These are phyloP conservation scores for Danaus melanippus DNA, from an alignment of 1,140 invertebrate species.

Conservation along the genomic window DNA sequence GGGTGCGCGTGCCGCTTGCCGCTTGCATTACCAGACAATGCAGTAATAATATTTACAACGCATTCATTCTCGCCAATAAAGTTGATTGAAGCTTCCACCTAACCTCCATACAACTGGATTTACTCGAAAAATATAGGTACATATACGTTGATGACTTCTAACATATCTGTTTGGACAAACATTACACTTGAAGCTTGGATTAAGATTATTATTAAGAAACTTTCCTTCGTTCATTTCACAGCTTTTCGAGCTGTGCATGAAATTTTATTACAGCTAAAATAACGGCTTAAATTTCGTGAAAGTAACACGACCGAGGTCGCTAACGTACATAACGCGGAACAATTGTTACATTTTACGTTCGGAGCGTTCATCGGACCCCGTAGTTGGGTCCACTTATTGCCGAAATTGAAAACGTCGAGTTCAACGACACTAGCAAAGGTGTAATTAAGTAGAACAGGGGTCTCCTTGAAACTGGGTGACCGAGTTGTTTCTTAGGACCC, in stretches of 20 bases:
- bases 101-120: no score
- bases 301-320: slow-evolving; percentile 1
- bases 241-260: not conserved
- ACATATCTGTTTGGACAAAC: no score
- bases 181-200: no score
- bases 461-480: slow-evolving; percentile 55
- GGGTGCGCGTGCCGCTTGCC: slow-evolving; percentile 51
- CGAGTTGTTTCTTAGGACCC: slow-evolving; percentile 52
- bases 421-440: slow-evolving; percentile 60
- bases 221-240: not conserved
- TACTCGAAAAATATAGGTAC: no score
- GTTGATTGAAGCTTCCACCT: slow-evolving; percentile 14
- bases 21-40: slow-evolving; percentile 22
- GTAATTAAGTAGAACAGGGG: slow-evolving; percentile 59
- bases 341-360: slow-evolving; percentile 17
- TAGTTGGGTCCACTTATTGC: slow-evolving; percentile 55
- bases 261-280: no score
- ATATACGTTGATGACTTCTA: no score
- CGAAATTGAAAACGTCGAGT: slow-evolving; percentile 45
- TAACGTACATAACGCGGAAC: slow-evolving; percentile 11
- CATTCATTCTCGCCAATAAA: slow-evolving; percentile 20
- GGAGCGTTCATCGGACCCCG: slow-evolving; percentile 34
- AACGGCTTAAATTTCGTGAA: not conserved
- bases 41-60: slow-evolving; percentile 19
- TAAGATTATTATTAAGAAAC: no score